A percentile compares a stretch with the other conserved stretches of the same genome.
phyloP scores from a whole-genome alignment of 2,888 invertebrate genomes.

The Rosalia funebris region DNA sequence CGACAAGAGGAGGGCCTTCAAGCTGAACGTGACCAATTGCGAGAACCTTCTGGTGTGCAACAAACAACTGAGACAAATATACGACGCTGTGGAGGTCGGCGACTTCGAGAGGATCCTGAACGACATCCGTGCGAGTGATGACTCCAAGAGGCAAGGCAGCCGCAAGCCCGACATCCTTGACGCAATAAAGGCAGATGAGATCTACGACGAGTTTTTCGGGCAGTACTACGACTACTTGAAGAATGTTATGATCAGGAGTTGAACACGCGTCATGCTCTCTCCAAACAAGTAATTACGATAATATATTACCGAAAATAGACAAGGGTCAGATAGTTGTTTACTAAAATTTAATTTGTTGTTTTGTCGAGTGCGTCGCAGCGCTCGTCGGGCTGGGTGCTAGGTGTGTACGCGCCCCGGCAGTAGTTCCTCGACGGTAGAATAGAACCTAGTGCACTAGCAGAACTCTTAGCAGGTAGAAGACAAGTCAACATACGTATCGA shows the following conservation, averaged over 20 bases:
- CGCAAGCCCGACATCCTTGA: conserved; percentile 61
- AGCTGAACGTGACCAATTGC: conserved; percentile 57
- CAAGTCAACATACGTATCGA: conserved; percentile 40
- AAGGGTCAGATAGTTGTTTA: conserved; percentile 18
- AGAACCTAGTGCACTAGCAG: conserved; percentile 7
- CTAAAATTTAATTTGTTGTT: conserved; percentile 4
- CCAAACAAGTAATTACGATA: conserved; percentile 35
- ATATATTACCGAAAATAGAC: conserved; percentile 32
- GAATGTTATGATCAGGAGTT: conserved; percentile 50
- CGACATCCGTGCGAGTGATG: conserved; percentile 59
- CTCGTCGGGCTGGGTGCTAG: background rate
- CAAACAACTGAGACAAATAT: conserved; percentile 64
- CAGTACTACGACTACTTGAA: conserved; percentile 63
- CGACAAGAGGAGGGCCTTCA: conserved; percentile 26
- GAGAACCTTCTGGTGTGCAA: conserved; percentile 48
- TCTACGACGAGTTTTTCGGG: conserved; percentile 49
- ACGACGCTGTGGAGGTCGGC: conserved; percentile 70
- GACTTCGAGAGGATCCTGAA: conserved; percentile 73
- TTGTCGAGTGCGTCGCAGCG: background rate
- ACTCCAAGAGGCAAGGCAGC: conserved; percentile 57
- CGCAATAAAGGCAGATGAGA: conserved; percentile 42
- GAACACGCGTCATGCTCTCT: conserved; percentile 32
- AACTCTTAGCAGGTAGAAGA: background rate
- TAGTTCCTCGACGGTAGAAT: conserved; percentile 20
- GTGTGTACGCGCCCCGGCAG: conserved; percentile 28